Percentiles rank a stretch among this genome's conserved stretches.
phyloP scores from a whole-genome alignment of 1,140 invertebrate species.

The Macrocentrus cingulum region DNA sequence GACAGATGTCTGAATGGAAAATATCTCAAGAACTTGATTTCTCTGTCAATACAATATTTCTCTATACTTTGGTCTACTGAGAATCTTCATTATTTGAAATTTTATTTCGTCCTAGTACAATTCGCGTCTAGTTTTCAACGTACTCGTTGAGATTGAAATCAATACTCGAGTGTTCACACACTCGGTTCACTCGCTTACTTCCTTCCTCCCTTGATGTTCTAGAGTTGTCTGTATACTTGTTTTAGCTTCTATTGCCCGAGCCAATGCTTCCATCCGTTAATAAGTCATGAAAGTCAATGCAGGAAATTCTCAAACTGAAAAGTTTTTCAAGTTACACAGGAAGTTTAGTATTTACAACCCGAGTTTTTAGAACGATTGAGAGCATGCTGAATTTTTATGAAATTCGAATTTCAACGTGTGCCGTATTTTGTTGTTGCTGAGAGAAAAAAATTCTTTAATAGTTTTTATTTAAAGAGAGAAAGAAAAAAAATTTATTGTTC shows the following conservation, averaged over 20 bases:
- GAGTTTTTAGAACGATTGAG: neutral
- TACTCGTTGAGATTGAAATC: slow-evolving; percentile 44
- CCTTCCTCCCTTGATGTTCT: too few relatives aligned
- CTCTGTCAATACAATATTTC: too few relatives aligned
- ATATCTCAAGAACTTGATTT: too few relatives aligned
- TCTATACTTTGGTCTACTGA: neutral
- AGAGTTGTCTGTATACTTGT: too few relatives aligned
- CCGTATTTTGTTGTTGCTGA: too few relatives aligned
- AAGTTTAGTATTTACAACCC: neutral
- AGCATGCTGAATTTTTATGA: too few relatives aligned
- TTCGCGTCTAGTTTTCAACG: slow-evolving; percentile 37
- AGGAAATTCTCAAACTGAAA: neutral
- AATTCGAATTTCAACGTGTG: too few relatives aligned
- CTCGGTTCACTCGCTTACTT: slow-evolving; percentile 14
- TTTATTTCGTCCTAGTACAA: slow-evolving; percentile 10
- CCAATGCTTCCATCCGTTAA: slow-evolving; percentile 28
- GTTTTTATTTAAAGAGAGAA: too few relatives aligned
- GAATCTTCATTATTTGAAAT: neutral
- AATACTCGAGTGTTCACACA: slow-evolving; percentile 42
- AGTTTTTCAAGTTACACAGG: neutral
- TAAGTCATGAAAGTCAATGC: neutral
- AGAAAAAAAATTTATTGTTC: too few relatives aligned
- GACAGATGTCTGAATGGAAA: too few relatives aligned
- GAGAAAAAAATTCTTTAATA: too few relatives aligned
- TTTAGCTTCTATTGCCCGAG: slow-evolving; percentile 16